phyloP scores from a whole-genome alignment of 2,797 vertebrate genomes.

The Alcedo quadribrachys region DNA sequence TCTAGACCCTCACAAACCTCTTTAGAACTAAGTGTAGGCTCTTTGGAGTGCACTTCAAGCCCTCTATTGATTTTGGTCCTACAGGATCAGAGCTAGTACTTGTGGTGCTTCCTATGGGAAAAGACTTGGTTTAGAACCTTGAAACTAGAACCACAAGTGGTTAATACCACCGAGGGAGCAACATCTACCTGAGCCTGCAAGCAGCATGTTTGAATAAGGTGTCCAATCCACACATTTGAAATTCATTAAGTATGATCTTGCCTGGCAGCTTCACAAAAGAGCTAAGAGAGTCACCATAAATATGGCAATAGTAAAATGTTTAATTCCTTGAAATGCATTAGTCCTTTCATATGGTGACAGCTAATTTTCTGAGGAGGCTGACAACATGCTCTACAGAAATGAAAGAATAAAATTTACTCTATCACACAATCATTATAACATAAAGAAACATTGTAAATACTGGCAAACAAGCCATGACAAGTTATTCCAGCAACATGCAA shows the following conservation, averaged over 20 bases:
- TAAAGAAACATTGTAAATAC: constrained; percentile 1
- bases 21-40: background rate
- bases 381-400: background rate
- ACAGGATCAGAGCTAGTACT: background rate
- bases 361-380: background rate
- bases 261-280: background rate
- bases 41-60: background rate
- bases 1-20: background rate
- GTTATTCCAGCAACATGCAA: constrained; percentile 1
- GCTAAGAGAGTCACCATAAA: background rate
- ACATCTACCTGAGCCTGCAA: background rate
- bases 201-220: background rate
- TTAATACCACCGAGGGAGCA: background rate
- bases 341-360: background rate
- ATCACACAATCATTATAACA: background rate
- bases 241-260: background rate
- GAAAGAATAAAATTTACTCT: background rate
- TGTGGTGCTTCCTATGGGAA: background rate
- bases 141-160: background rate
- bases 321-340: background rate
- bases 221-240: background rate
- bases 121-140: background rate
- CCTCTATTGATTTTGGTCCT: background rate
- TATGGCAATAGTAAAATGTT: background rate
- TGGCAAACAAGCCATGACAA: constrained; percentile 9